A percentile compares a stretch with the other conserved stretches of the same genome.
phyloP scores from a whole-genome alignment of 2,113 vertebrate species.

The Chlamydotis undulata region DNA sequence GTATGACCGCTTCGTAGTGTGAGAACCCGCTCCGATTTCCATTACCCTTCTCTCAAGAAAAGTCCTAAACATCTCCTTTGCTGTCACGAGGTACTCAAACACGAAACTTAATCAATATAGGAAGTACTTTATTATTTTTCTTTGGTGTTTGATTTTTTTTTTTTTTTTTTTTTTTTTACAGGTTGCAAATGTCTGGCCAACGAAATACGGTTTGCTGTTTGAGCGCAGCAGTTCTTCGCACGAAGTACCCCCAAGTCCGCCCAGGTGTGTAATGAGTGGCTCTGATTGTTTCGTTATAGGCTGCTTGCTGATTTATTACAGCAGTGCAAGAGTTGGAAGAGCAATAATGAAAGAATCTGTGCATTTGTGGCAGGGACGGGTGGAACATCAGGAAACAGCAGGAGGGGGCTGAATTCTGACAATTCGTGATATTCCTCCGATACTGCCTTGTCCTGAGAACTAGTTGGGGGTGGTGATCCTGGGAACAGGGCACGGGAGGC shows the following conservation, averaged over 20 bases:
- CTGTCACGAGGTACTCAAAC: accelerated
- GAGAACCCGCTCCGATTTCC: background rate
- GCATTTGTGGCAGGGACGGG: background rate
- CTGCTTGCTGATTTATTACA: background rate
- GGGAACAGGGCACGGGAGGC: background rate
- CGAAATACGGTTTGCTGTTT: slow-evolving; percentile 92
- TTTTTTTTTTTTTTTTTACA: slow-evolving; percentile 29
- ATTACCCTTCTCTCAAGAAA: background rate
- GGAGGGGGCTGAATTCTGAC: background rate
- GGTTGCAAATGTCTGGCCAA: slow-evolving; percentile 94
- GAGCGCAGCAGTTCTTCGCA: slow-evolving; percentile 86
- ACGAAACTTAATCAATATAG: background rate
- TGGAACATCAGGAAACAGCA: background rate
- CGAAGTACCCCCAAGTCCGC: slow-evolving; percentile 82
- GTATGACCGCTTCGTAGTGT: background rate
- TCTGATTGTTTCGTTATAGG: accelerated
- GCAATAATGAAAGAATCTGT: background rate
- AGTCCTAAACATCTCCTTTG: background rate
- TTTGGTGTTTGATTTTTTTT: too few species aligned
- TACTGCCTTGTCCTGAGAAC: background rate
- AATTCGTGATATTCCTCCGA: background rate
- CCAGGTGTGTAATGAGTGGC: slow-evolving; percentile 74
- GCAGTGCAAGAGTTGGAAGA: background rate
- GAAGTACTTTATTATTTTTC: background rate
- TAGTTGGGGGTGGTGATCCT: background rate